phyloP scores from a whole-genome alignment of 1,140 invertebrate species.

The Yoshiicerus persimilis region DNA sequence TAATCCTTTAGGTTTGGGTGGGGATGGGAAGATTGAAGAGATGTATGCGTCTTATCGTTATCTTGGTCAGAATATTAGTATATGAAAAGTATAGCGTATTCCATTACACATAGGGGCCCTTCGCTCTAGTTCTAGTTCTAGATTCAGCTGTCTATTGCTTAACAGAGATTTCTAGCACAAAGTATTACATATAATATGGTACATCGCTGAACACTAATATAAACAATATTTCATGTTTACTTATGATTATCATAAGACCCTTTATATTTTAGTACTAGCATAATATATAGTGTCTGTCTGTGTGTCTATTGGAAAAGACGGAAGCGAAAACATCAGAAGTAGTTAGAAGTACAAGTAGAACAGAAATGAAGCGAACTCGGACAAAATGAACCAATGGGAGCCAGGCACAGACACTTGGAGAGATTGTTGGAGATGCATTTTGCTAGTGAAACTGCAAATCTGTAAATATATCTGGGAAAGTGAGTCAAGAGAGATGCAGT shows the following conservation, averaged over 20 bases:
- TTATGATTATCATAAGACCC: no score
- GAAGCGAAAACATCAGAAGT: neutral
- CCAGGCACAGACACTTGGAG: neutral
- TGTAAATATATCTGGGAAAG: neutral
- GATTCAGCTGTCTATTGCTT: no score
- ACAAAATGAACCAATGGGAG: neutral
- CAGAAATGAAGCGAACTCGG: conserved; percentile 6
- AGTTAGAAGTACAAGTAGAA: conserved; percentile 4
- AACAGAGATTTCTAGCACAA: no score
- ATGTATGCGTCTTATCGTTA: neutral
- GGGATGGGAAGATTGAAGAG: neutral
- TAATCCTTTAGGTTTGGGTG: neutral
- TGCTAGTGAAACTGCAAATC: neutral
- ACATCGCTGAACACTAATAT: no score
- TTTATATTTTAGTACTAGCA: no score
- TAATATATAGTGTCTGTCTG: neutral
- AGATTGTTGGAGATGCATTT: neutral
- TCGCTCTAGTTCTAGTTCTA: no score
- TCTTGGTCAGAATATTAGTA: neutral
- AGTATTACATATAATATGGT: no score
- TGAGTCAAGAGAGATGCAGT: neutral
- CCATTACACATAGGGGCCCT: no score
- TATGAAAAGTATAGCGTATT: no score
- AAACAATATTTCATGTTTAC: no score
- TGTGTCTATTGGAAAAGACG: neutral